These are phyloP conservation scores for Mactromeris polynyma DNA, from an alignment of 2,888 invertebrate species.

Conservation along the genomic window DNA sequence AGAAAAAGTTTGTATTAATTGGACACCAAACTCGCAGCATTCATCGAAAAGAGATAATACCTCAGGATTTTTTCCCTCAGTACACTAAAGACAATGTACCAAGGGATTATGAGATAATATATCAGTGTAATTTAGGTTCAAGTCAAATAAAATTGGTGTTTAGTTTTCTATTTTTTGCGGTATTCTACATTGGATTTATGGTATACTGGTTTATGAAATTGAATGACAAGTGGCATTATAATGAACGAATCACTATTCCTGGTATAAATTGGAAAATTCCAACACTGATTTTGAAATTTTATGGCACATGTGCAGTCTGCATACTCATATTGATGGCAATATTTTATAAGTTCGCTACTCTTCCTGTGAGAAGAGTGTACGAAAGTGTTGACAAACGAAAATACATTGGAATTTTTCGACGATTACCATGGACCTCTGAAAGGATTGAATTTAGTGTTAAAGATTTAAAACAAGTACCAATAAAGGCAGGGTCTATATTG, in stretches of 20 bases:
- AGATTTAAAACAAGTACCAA: background rate
- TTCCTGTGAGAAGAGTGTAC: slow-evolving; percentile 29
- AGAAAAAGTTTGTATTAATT: background rate
- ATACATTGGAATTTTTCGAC: slow-evolving; percentile 28
- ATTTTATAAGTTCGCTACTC: background rate
- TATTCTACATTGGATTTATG: background rate
- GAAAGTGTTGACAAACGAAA: background rate
- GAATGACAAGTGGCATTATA: background rate
- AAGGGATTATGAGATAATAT: slow-evolving; percentile 24
- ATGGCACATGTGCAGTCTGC: background rate
- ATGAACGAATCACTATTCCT: background rate
- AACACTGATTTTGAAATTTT: background rate
- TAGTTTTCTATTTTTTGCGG: background rate
- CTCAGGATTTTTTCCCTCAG: background rate
- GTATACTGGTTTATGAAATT: background rate
- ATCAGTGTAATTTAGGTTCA: background rate
- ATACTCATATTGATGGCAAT: background rate
- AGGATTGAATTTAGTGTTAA: slow-evolving; percentile 15
- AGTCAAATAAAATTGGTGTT: background rate
- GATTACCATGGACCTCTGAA: background rate
- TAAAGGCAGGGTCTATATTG: background rate
- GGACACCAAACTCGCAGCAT: background rate
- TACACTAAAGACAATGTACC: slow-evolving; percentile 24
- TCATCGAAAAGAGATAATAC: background rate
- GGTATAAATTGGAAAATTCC: background rate